phyloP scores from a whole-genome alignment of 2,888 invertebrate species.

The Diaphora mendica region DNA sequence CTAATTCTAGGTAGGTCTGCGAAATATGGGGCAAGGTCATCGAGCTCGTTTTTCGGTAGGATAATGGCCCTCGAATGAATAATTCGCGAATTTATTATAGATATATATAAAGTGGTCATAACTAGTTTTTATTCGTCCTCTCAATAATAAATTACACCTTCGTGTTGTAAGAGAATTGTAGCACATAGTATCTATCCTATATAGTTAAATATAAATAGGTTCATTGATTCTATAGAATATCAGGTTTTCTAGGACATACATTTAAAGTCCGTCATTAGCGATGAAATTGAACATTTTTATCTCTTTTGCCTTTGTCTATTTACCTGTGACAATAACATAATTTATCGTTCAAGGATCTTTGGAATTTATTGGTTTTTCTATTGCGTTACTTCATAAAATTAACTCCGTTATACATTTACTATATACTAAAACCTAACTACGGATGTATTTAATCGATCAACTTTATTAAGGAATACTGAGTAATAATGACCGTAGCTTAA shows the following conservation, averaged over 20 bases:
- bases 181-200: too few relatives aligned
- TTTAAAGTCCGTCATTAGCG: too few relatives aligned
- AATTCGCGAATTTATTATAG: not conserved
- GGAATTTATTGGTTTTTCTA: not conserved
- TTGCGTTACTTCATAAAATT: not conserved
- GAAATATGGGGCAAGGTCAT: conserved; percentile 73
- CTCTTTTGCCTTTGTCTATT: not conserved
- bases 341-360: not conserved
- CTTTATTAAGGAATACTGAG: not conserved
- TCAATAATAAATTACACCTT: not conserved
- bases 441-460: not conserved
- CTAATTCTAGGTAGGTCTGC: conserved; percentile 54
- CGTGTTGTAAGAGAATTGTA: not conserved
- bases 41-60: conserved; percentile 56
- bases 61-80: conserved; percentile 26
- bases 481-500: conserved; percentile 1
- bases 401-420: not conserved
- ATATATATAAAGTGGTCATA: not conserved
- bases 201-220: too few relatives aligned
- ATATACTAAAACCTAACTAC: not conserved
- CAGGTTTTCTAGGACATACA: not conserved
- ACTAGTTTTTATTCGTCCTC: not conserved
- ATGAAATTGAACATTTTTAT: too few relatives aligned
- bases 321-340: not conserved
- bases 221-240: not conserved